These are phyloP conservation scores for Limnothrissa miodon DNA, from an alignment of 2,113 vertebrate species.

Conservation along the genomic window DNA sequence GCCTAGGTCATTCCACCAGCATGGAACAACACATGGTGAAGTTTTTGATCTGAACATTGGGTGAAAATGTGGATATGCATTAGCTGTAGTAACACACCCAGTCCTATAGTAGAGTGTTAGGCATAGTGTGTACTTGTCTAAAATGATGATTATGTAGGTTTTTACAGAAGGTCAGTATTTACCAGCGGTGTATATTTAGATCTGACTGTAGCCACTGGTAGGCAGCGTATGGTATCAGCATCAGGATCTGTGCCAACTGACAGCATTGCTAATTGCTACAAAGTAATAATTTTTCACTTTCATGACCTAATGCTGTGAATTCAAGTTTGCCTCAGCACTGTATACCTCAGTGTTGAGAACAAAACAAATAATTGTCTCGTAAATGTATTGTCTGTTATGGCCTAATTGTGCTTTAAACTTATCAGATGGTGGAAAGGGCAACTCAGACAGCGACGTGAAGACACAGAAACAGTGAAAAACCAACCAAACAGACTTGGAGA, in stretches of 20 bases:
- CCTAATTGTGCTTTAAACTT: background rate
- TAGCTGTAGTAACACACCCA: too few relatives aligned
- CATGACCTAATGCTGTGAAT: background rate
- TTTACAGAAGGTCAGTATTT: too few relatives aligned
- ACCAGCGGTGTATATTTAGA: background rate
- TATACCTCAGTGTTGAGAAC: background rate
- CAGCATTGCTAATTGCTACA: background rate
- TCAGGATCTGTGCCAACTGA: background rate
- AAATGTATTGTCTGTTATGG: background rate
- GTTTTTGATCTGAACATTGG: too few relatives aligned
- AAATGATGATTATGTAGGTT: too few relatives aligned
- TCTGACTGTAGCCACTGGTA: background rate
- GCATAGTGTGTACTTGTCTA: too few relatives aligned
- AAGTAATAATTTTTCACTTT: background rate
- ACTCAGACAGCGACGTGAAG: background rate
- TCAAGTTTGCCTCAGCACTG: background rate
- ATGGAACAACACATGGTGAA: too few relatives aligned
- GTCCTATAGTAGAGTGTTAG: too few relatives aligned
- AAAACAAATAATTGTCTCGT: background rate
- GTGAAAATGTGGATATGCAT: too few relatives aligned
- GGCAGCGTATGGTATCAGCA: background rate
- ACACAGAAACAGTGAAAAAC: background rate
- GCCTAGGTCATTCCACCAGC: too few relatives aligned
- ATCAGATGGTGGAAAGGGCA: constrained; percentile 13
- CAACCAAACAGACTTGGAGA: background rate